phyloP scores from a whole-genome alignment of 2,888 invertebrate genomes.

The Morpho deidamia region DNA sequence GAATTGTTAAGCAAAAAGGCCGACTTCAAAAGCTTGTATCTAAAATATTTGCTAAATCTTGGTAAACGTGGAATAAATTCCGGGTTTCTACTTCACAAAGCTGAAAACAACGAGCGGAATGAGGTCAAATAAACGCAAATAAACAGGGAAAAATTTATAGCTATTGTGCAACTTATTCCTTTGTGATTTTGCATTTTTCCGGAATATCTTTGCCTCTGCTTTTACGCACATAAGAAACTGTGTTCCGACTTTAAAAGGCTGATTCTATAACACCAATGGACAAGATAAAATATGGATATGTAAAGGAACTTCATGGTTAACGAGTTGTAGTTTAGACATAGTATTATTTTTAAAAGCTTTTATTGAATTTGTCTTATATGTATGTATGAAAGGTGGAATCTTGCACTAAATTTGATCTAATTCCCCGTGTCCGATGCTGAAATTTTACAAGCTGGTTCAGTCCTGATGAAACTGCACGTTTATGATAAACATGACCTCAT shows the following conservation, averaged over 20 bases:
- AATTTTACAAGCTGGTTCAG: too few species aligned
- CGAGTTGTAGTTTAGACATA: not conserved
- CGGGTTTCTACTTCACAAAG: slow-evolving; percentile 10
- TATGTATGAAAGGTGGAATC: too few species aligned
- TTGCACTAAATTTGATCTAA: too few species aligned
- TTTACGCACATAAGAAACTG: slow-evolving; percentile 1
- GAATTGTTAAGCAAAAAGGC: too few species aligned
- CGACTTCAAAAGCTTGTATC: too few species aligned
- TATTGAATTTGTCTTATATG: too few species aligned
- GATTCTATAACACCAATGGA: not conserved
- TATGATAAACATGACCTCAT: too few species aligned
- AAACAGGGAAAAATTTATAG: slow-evolving; percentile 15
- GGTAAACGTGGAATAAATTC: slow-evolving; percentile 9
- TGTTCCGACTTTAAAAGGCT: not conserved
- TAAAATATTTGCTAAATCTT: not conserved
- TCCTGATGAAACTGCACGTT: too few species aligned
- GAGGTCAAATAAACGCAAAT: slow-evolving; percentile 16
- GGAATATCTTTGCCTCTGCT: slow-evolving; percentile 4
- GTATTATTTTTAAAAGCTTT: too few species aligned
- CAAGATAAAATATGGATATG: not conserved
- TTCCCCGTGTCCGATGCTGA: too few species aligned
- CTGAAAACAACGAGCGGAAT: slow-evolving; percentile 12
- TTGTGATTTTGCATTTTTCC: slow-evolving; percentile 7
- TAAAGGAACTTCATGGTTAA: not conserved
- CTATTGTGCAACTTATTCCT: slow-evolving; percentile 13